Percentiles rank a stretch among this genome's conserved stretches.
These are phyloP conservation scores for Clytia hemisphaerica DNA, from an alignment of 30 jellyfish, hydroid and myxozoan species.

Conservation along the genomic window DNA sequence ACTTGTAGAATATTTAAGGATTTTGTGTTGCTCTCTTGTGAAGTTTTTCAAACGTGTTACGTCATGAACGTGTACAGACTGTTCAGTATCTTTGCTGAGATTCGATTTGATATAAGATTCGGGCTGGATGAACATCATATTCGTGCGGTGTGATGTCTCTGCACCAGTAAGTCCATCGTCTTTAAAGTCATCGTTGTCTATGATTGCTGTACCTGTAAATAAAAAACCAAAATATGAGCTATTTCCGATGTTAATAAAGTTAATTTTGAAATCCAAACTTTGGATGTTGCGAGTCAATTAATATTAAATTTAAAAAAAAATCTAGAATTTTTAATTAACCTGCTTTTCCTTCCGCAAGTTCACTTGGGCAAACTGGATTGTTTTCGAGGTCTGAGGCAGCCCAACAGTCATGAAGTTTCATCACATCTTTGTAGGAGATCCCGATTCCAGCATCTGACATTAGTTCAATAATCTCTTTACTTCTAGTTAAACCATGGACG, in stretches of 20 bases:
- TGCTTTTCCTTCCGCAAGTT: too few relatives aligned
- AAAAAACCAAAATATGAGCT: too few relatives aligned
- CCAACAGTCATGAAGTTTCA: constrained; percentile 29
- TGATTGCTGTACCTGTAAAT: constrained; percentile 29
- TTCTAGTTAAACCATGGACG: constrained; percentile 39
- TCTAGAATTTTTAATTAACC: too few relatives aligned
- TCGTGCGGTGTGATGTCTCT: constrained; percentile 38
- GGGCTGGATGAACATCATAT: constrained; percentile 22
- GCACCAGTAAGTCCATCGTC: constrained; percentile 34
- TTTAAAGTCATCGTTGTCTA: constrained; percentile 35
- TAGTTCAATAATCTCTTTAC: constrained; percentile 21
- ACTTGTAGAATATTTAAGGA: too few relatives aligned
- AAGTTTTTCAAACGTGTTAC: too few relatives aligned
- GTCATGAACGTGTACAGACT: too few relatives aligned
- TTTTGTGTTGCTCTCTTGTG: too few relatives aligned
- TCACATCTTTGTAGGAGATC: constrained; percentile 29
- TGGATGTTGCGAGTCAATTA: too few relatives aligned
- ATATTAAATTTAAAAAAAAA: too few relatives aligned
- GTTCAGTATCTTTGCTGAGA: too few relatives aligned
- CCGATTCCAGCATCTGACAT: constrained; percentile 13
- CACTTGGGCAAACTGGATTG: constrained; percentile 24
- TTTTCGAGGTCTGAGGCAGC: constrained; percentile 25
- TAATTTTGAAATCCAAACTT: too few relatives aligned
- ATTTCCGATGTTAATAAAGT: too few relatives aligned
- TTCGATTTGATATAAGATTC: constrained; percentile 9